Evolutionary conservation across 2,113 vertebrate genomes (phyloP), one percentile per base, ranked within the genome.

Genomic region (Emydura subglobosa): DNA sequence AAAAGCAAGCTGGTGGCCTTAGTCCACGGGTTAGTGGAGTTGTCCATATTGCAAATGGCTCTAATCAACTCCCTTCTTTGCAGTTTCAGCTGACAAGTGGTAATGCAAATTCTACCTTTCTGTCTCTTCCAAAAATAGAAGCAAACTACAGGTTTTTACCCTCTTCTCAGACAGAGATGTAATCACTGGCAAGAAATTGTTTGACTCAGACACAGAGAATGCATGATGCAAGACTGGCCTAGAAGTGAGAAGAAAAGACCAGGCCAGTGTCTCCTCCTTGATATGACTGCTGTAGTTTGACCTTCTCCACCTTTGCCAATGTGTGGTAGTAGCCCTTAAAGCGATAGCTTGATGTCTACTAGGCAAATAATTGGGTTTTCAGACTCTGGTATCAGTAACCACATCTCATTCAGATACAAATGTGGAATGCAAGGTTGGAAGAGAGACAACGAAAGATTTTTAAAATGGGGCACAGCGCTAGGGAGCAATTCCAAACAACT

Each of bases 351-450:
- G 3, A 29, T 11, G 1, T 19, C 68, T 54, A 39, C 1, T 50
- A 42, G 6, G 14, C 21, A 76, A 25, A 76, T 76, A 76, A 44
- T n/a, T 76, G 10, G 72, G 42, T 42, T 76, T 42, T 76, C 39
- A 50, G 25, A 29, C 54, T 87, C 16, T 42, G 50, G 7, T 29
- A 47, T 0, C 0, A 54, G 3, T 22, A 80, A 51, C 31, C 72
- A 7, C n/a, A 42, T 68, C 2, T 81, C 59, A 42, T 3, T 3
- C 53, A 94, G 91, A 78, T 24, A 11, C 55, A 17, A 72, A 8
- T 0, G 1, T 44, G 22, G 76, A 7, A 42, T 91, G 31, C 8
- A 87, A 87, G 79, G 31, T 55, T 76, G 19, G 31, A 78, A 91
- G 16, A 85, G 29, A 83, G 4, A 4, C 55, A 25, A 19, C 29